These are phyloP conservation scores for Crotophaga sulcirostris DNA, from an alignment of 2,113 vertebrate genomes.

Conservation along the genomic window DNA sequence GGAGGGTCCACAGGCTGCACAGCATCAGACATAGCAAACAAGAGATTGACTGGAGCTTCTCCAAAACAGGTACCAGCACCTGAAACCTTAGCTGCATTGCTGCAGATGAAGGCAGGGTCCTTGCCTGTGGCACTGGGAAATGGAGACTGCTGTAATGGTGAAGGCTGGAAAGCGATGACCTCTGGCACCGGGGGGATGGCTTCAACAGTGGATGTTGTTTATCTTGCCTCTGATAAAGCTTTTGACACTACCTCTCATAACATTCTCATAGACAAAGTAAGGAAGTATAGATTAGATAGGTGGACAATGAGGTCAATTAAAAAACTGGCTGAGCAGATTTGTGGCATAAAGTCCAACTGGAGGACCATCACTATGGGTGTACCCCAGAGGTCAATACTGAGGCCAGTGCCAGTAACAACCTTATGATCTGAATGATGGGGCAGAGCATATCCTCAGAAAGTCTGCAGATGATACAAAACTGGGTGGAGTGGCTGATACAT, in stretches of 20 bases:
- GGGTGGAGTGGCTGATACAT: neutral
- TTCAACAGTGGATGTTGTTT: neutral
- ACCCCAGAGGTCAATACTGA: neutral
- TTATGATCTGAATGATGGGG: neutral
- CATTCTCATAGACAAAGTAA: neutral
- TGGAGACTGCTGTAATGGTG: neutral
- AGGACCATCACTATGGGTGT: neutral
- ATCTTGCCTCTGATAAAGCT: neutral
- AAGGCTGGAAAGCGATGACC: neutral
- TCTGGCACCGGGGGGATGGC: neutral
- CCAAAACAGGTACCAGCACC: neutral
- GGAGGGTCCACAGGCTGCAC: neutral
- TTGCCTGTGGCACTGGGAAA: neutral
- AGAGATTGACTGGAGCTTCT: neutral
- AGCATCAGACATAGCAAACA: neutral
- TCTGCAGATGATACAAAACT: neutral
- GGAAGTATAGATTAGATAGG: neutral
- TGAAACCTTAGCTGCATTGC: neutral
- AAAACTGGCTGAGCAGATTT: neutral
- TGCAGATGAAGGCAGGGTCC: fast-evolving
- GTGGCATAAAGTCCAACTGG: neutral
- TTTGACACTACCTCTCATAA: neutral
- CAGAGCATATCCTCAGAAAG: neutral
- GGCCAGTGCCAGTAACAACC: neutral
- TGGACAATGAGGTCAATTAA: neutral